Base-by-base conservation (phyloP, 2,888 invertebrate genomes). In the Tinea pellionella region DNA sequence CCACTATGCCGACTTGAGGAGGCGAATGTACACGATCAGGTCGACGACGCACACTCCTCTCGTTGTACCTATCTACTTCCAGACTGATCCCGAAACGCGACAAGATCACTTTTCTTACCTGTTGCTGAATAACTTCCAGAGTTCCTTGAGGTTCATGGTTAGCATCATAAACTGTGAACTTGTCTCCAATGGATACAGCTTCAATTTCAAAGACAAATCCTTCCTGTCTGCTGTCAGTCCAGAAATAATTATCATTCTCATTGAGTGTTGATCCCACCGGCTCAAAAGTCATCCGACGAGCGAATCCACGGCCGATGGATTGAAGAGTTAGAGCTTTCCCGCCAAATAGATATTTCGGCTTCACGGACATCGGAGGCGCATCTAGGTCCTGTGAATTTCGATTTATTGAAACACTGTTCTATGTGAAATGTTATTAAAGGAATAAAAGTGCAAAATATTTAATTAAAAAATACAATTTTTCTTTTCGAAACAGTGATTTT, bases 201-300 rank as follows among this genome's bases (percentile, higher is more conserved):
- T 91, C 91, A 62, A 92, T 79, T 72, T 92, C 92, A 75, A 94
- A 93, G 32, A 90, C 91, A 72, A 90, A 94, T 59, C 94, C 94
- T 73, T 91, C 91, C 0, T 91, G 90, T 63, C 90, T 83, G 37
- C 92, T 93, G 79, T 94, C 94, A 19, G 92, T 92, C 92, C 93
- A 94, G 83, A 94, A 94, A 75, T 91, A 93, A 71, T 92, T 92
- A 58, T 88, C 85, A 73, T 93, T 93, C 63, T 90, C 87, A 78
- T 92, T 92, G 51, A 92, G 85, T 42, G 88, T 86, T 32, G 88
- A 88, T 53, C 87, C 82, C 61, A 89, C 82, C 0, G 92, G 90
- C 68, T 91, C 90, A 78, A 94, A 94, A 1, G 93, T 93, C 63
- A 94, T 86, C 53, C 94, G 88, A 62, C 92, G 89, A 6, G 93